phyloP scores from a whole-genome alignment of 2,888 invertebrate species.

The Stomorhina lunata region DNA sequence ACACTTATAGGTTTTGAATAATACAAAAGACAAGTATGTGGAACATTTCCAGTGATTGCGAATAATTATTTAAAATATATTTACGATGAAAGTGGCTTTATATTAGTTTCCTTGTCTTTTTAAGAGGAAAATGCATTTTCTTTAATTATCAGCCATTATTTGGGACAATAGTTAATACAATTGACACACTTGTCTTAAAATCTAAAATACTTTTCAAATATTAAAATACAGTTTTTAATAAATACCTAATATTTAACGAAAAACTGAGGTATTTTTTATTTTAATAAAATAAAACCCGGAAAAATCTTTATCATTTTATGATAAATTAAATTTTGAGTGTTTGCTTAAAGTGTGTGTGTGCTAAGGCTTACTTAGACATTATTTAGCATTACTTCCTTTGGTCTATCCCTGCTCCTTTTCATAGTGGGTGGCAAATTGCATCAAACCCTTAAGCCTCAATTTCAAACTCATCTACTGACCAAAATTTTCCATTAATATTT shows the following conservation, averaged over 20 bases:
- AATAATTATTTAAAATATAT: slow-evolving; percentile 35
- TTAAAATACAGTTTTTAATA: not conserved
- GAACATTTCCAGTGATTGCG: slow-evolving; percentile 49
- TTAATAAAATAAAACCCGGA: slow-evolving; percentile 69
- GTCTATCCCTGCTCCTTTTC: not conserved
- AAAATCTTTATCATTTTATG: slow-evolving; percentile 77
- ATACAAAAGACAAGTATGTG: slow-evolving; percentile 31
- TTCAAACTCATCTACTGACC: not conserved
- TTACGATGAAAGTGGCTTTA: slow-evolving; percentile 1
- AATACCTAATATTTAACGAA: too few relatives aligned
- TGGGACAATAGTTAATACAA: slow-evolving; percentile 30
- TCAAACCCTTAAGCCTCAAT: not conserved
- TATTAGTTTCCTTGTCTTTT: slow-evolving; percentile 32
- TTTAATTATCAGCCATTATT: not conserved
- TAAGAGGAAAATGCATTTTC: slow-evolving; percentile 31
- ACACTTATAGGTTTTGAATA: slow-evolving; percentile 26
- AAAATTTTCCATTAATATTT: slow-evolving; percentile 7
- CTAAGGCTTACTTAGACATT: slow-evolving; percentile 19
- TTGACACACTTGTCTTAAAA: slow-evolving; percentile 48
- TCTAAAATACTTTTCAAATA: not conserved
- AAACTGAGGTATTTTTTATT: too few relatives aligned
- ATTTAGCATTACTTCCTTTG: not conserved
- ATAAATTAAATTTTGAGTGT: slow-evolving; percentile 79
- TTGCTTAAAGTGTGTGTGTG: slow-evolving; percentile 73
- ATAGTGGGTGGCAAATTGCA: not conserved